These are phyloP conservation scores for Callithrix jacchus DNA, from an alignment of 2,113 vertebrate species.

Conservation along the genomic window DNA sequence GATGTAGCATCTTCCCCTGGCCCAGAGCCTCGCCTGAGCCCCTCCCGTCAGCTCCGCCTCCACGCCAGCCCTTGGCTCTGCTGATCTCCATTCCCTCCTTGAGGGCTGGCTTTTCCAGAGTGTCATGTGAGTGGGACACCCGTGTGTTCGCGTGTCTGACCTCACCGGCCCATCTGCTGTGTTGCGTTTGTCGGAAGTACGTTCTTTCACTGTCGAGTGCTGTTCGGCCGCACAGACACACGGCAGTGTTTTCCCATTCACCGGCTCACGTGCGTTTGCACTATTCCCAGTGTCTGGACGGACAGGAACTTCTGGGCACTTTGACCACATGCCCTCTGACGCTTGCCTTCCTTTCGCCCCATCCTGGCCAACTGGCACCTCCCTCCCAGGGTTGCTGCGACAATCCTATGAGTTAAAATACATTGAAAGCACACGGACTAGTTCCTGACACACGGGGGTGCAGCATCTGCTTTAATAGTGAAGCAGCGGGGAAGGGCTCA, in stretches of 20 bases:
- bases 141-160: not conserved
- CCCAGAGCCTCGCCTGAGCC: not conserved
- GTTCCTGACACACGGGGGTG: not conserved
- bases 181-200: rapidly evolving
- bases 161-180: not conserved
- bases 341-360: rapidly evolving
- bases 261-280: not conserved
- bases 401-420: too few species aligned
- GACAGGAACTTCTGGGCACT: not conserved
- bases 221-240: too few species aligned
- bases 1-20: not conserved
- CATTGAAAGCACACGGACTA: too few species aligned
- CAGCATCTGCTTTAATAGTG: not conserved
- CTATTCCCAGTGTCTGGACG: too few species aligned
- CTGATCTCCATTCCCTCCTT: too few species aligned
- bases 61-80: too few species aligned
- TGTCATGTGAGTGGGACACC: too few species aligned
- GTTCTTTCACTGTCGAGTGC: not conserved
- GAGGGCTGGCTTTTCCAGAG: not conserved
- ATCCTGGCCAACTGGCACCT: not conserved
- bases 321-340: not conserved
- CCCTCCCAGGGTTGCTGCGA: too few species aligned
- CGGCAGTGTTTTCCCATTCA: not conserved
- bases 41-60: not conserved
- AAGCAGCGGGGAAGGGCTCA: rapidly evolving